These are phyloP conservation scores for Mola mola DNA, from an alignment of 2,113 vertebrate species.

Conservation along the genomic window DNA sequence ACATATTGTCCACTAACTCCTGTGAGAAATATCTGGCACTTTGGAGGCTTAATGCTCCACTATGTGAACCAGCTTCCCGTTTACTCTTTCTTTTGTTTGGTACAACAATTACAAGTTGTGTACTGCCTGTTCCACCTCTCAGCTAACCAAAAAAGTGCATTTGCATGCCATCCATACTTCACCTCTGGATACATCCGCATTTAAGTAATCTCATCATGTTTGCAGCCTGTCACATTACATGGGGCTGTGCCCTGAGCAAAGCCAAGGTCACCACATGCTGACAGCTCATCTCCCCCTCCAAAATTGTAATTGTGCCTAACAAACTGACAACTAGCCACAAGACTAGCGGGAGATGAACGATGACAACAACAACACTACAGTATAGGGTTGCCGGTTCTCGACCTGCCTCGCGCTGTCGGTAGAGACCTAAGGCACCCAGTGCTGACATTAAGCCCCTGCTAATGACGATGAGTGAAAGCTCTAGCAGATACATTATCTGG, in stretches of 20 bases:
- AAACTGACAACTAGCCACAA: slow-evolving; percentile 46
- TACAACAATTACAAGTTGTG: not conserved
- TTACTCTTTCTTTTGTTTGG: not conserved
- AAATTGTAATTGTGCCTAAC: slow-evolving; percentile 51
- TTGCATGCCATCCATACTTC: not conserved
- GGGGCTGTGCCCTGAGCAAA: slow-evolving; percentile 29
- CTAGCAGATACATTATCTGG: slow-evolving; percentile 30
- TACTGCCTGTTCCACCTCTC: not conserved
- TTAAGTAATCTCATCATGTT: slow-evolving; percentile 29
- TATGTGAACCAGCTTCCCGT: not conserved
- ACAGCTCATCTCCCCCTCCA: slow-evolving; percentile 48
- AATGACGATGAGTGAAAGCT: slow-evolving; percentile 15
- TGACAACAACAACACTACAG: slow-evolving; percentile 21
- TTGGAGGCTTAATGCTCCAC: too few species aligned
- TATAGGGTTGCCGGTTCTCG: slow-evolving; percentile 2
- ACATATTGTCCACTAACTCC: too few species aligned
- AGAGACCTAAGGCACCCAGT: not conserved
- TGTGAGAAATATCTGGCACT: too few species aligned
- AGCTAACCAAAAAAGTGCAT: not conserved
- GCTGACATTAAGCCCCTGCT: slow-evolving; percentile 34
- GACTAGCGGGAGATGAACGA: slow-evolving; percentile 20
- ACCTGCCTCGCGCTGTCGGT: slow-evolving; percentile 27
- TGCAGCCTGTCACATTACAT: slow-evolving; percentile 30
- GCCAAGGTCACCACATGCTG: slow-evolving; percentile 37
- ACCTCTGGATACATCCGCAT: not conserved